phyloP scores from a whole-genome alignment of 2,113 vertebrate genomes.

The Cebus imitator region DNA sequence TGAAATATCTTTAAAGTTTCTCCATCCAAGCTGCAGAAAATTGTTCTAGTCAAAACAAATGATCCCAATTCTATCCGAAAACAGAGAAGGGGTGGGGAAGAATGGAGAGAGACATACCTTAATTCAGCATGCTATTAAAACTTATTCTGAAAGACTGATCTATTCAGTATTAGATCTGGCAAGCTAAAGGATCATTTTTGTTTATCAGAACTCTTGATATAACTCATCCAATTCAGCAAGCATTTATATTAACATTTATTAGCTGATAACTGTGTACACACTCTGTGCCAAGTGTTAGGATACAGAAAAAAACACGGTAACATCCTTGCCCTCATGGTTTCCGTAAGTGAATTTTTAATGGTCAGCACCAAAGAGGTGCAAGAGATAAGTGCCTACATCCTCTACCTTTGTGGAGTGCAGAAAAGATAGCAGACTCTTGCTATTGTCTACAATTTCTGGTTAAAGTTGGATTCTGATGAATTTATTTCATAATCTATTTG shows the following conservation, averaged over 20 bases:
- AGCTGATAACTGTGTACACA: neutral
- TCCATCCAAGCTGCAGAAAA: conserved; percentile 1
- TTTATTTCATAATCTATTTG: neutral
- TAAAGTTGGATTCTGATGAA: neutral
- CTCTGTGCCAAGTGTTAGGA: neutral
- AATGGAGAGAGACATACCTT: neutral
- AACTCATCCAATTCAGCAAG: neutral
- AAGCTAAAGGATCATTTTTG: neutral
- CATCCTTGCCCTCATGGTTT: neutral
- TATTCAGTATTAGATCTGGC: neutral
- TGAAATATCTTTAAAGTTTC: conserved; percentile 3
- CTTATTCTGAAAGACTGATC: neutral
- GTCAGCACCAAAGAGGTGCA: neutral
- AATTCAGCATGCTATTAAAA: neutral
- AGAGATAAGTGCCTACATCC: neutral
- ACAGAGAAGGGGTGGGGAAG: neutral
- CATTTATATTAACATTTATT: neutral
- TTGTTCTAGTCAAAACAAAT: conserved; percentile 40
- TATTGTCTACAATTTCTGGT: neutral
- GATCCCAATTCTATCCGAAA: neutral
- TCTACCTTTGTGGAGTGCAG: neutral
- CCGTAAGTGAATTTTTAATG: neutral
- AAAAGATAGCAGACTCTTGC: neutral
- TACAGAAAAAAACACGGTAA: neutral
- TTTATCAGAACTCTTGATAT: conserved; percentile 10